phyloP scores from a whole-genome alignment of 2,113 vertebrate genomes.

The Triplophysa tibetana region DNA sequence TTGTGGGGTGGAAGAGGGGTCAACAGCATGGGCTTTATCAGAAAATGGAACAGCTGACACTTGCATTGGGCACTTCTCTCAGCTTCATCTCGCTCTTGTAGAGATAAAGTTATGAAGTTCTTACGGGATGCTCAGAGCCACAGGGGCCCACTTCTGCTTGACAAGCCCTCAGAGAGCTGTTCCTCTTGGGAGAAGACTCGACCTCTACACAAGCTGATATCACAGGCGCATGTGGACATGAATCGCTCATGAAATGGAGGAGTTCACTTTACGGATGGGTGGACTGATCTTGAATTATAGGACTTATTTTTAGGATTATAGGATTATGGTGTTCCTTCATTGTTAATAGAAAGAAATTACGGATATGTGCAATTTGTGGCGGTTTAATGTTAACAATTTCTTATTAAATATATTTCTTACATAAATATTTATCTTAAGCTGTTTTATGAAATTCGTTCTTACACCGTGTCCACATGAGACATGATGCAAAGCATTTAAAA shows the following conservation, averaged over 20 bases:
- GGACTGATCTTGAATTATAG: too few species aligned
- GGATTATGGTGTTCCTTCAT: too few species aligned
- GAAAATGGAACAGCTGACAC: constrained; percentile 60
- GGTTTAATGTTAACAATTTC: too few species aligned
- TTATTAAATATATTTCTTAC: too few species aligned
- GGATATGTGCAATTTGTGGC: too few species aligned
- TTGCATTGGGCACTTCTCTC: constrained; percentile 24
- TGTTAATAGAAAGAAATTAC: too few species aligned
- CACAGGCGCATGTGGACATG: constrained; percentile 11
- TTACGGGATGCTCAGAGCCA: background rate
- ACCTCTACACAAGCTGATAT: background rate
- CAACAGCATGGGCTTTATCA: constrained; percentile 58
- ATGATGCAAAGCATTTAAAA: too few species aligned
- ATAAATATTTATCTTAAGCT: too few species aligned
- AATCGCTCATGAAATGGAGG: background rate
- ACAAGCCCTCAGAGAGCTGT: constrained; percentile 23
- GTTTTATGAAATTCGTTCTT: too few species aligned
- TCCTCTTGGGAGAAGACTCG: background rate
- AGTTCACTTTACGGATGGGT: too few species aligned
- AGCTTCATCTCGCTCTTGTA: constrained; percentile 12
- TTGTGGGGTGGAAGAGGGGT: constrained; percentile 48
- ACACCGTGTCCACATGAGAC: too few species aligned
- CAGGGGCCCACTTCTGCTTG: background rate
- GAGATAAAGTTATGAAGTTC: constrained; percentile 45
- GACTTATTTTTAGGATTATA: too few species aligned